Base-by-base conservation (phyloP, 2,113 vertebrate genomes). In the Lucifuga dentata region DNA sequence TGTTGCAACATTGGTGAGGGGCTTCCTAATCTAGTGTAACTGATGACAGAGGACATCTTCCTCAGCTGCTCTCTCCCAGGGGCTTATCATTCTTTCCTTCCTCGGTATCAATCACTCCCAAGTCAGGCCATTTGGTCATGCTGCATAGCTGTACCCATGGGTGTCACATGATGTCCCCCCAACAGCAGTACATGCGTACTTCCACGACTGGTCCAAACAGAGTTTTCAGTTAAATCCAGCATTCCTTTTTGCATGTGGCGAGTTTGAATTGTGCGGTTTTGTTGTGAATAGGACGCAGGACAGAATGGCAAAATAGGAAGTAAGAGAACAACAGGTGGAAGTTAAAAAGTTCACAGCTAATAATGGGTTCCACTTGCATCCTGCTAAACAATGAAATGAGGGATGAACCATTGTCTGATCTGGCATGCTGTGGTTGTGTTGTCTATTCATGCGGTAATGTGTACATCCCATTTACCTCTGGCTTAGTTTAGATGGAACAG, bases 391-490 rank as follows among this genome's bases (percentile, higher is more conserved):
- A 67, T 85, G 70, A 48, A 40, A 74, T 75, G 57, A 81, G 46
- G 55, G 67, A 80, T 66, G 32, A 38, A 24, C 76, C 60, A 68
- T 91, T 84, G 86, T 90, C 39, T 68, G 20, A 50, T 57, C 56
- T 11, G 19, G 41, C 81, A 73, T 81, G 82, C 85, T 83, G 70
- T 58, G 67, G 76, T 70, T 11, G 32, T 83, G 84, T 86, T 78
- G 72, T 45, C 84, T 65, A 84, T 92, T 92, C 86, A 89, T 74
- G 70, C 52, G 80, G 83, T 91, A 91, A 91, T 91, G 89, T 81
- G 68, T 89, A 81, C 81, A 78, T 73, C 76, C 78, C 84, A 57
- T 63, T 83, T 48, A 64, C 66, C 73, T 78, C 73, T 81, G 80
- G 10, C 43, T 76, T 74, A 67, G 53, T 44, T 67, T 35, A 79